A percentile compares a stretch with the other conserved stretches of the same genome.
Conservation (phyloP, 2,113 vertebrate genomes). For the Chrysemys picta region DNA sequence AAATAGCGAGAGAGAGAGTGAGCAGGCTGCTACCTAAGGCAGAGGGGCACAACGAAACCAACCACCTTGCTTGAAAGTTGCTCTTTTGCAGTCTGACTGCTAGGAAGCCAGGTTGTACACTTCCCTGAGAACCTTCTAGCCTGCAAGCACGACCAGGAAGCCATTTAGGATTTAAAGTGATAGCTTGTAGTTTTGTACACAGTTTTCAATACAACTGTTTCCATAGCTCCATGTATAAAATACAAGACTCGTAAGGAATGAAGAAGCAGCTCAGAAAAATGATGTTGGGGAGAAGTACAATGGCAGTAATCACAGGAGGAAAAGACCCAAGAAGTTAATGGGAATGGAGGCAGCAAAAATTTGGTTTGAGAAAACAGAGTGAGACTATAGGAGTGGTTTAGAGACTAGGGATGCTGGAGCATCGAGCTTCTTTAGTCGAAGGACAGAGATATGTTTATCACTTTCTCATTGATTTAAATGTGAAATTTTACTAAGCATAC, state of each 20-base stretch:
- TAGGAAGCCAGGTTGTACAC: no score
- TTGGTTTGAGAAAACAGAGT: background rate
- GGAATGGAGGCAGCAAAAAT: background rate
- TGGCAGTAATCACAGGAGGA: slow-evolving; percentile 86
- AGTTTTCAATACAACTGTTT: background rate
- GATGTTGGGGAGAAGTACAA: slow-evolving; percentile 90
- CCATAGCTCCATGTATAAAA: background rate
- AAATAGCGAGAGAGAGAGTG: background rate
- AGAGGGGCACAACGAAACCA: background rate
- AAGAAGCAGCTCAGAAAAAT: slow-evolving; percentile 87
- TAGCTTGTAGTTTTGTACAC: background rate
- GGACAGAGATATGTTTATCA: background rate
- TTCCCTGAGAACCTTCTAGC: background rate
- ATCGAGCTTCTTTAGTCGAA: background rate
- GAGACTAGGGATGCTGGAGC: background rate
- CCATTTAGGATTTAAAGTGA: background rate
- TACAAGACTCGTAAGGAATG: slow-evolving; percentile 69
- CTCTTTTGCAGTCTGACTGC: background rate
- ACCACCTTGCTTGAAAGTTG: background rate
- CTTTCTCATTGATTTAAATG: background rate
- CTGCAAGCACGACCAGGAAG: background rate
- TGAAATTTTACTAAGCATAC: background rate
- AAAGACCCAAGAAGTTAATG: slow-evolving; percentile 92
- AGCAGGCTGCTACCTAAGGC: background rate
- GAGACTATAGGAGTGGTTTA: background rate